Evolutionary conservation across 2,797 vertebrate genomes (phyloP).

Genomic region (Dendrocincla tyrannina): DNA sequence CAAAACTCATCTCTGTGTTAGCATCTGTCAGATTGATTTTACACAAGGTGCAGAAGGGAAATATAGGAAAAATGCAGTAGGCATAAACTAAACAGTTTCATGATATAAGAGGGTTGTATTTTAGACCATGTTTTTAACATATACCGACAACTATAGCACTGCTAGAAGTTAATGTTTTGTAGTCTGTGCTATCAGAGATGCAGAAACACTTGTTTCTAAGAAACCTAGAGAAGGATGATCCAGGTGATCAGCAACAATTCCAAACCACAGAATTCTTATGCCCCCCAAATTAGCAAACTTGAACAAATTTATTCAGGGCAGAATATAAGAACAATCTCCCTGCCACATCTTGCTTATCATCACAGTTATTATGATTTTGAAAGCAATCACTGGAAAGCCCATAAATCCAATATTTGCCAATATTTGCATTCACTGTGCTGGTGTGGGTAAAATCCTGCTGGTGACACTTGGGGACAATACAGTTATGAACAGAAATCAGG

Average conservation of each 20-base stretch:
- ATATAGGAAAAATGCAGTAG: background rate
- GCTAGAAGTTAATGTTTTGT: background rate
- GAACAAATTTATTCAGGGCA: background rate
- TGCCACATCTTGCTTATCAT: background rate
- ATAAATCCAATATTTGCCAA: background rate
- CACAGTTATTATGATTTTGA: background rate
- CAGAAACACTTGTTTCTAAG: background rate
- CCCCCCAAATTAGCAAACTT: background rate
- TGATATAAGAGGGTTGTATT: background rate
- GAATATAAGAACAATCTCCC: background rate
- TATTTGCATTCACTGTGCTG: background rate
- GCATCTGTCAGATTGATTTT: slow-evolving; percentile 51
- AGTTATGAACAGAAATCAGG: background rate
- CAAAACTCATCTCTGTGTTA: slow-evolving; percentile 10
- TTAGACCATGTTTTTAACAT: slow-evolving; percentile 31
- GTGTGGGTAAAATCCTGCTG: background rate
- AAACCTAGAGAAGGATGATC: background rate
- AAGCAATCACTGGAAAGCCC: background rate
- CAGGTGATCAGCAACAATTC: background rate
- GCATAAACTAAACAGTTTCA: background rate
- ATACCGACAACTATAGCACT: background rate
- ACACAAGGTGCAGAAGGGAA: background rate
- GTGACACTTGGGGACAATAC: background rate
- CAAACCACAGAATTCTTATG: background rate
- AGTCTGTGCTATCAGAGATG: background rate